Conservation (phyloP, 1,140 invertebrate genomes). For the Pemphigus obesinymphae region DNA sequence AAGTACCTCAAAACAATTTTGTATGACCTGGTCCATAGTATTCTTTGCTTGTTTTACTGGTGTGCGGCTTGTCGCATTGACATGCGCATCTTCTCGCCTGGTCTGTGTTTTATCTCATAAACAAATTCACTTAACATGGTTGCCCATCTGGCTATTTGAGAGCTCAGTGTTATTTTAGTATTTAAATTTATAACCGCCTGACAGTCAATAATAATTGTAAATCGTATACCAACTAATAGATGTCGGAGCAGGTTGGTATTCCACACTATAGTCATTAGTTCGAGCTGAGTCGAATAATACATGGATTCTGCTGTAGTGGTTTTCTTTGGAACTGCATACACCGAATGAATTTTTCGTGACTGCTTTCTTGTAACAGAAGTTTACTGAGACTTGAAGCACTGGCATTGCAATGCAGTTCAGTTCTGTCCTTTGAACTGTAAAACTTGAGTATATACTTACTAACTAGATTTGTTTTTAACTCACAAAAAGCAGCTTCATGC, state of each 20-base stretch:
- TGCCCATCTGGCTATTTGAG: slow-evolving; percentile 49
- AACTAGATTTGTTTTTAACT: not conserved
- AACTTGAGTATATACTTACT: slow-evolving; percentile 40
- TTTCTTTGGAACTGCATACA: slow-evolving; percentile 18
- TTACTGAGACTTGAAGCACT: not conserved
- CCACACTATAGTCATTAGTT: slow-evolving; percentile 5
- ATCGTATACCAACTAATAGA: not conserved
- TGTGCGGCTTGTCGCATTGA: slow-evolving; percentile 49
- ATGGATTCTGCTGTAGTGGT: not conserved
- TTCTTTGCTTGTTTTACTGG: not conserved
- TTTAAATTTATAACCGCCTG: not conserved
- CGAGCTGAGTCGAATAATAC: slow-evolving; percentile 2
- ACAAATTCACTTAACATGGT: slow-evolving; percentile 47
- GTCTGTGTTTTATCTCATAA: slow-evolving; percentile 46
- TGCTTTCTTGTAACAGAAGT: not conserved
- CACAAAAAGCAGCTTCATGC: not conserved
- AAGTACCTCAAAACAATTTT: not conserved
- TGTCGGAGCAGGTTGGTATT: not conserved
- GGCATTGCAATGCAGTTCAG: slow-evolving; percentile 35
- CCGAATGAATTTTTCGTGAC: not conserved
- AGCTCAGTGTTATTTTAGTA: slow-evolving; percentile 42
- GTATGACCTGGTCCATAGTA: not conserved
- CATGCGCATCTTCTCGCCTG: slow-evolving; percentile 48
- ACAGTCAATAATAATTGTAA: slow-evolving; percentile 19
- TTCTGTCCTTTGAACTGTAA: not conserved